phyloP scores from a whole-genome alignment of 2,888 invertebrate genomes.

The Camponotus fellah region DNA sequence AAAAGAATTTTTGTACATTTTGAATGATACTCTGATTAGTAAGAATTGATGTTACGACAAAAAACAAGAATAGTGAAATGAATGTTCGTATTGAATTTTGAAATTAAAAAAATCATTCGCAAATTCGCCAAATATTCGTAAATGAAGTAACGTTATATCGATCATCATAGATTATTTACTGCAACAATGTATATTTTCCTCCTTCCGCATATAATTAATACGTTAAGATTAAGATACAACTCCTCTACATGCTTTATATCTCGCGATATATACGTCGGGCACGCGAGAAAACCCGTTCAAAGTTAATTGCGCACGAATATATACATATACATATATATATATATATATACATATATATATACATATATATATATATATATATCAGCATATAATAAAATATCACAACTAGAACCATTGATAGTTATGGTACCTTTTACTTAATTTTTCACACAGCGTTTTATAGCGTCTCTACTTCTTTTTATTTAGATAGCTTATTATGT shows the following conservation, averaged over 20 bases:
- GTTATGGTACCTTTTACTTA: constrained; percentile 77
- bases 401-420: constrained; percentile 85
- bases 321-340: neutral
- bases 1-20: constrained; percentile 21
- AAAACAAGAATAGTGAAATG: constrained; percentile 17
- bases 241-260: constrained; percentile 44
- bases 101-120: constrained; percentile 12
- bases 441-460: constrained; percentile 55
- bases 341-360: constrained; percentile 42
- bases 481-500: constrained; percentile 42
- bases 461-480: constrained; percentile 57
- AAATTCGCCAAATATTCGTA: constrained; percentile 6
- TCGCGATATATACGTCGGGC: constrained; percentile 44
- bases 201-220: constrained; percentile 53
- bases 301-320: constrained; percentile 69
- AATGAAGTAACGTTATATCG: constrained; percentile 23
- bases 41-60: neutral
- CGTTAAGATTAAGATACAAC: constrained; percentile 49
- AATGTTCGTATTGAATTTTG: constrained; percentile 1
- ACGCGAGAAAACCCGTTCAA: constrained; percentile 56
- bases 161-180: constrained; percentile 37
- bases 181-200: constrained; percentile 16
- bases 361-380: constrained; percentile 45
- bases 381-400: constrained; percentile 83
- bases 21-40: neutral